phyloP scores from a whole-genome alignment of 2,113 vertebrate species.

The Channa maculata region DNA sequence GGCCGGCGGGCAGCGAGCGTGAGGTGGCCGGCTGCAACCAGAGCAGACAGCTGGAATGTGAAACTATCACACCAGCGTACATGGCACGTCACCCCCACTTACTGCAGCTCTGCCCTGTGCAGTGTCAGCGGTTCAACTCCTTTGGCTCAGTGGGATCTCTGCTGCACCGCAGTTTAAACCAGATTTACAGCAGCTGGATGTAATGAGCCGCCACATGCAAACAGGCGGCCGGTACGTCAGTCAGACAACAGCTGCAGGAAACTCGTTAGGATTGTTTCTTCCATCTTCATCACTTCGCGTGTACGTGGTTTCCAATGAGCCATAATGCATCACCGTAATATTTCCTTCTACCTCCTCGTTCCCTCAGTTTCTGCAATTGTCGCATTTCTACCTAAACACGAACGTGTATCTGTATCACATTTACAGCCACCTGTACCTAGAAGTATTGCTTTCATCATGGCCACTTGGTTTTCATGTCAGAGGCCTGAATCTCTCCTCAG shows the following conservation, averaged over 20 bases:
- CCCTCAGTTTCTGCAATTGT: too few relatives aligned
- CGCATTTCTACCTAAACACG: too few relatives aligned
- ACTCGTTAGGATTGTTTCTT: background rate
- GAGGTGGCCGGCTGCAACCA: constrained; percentile 48
- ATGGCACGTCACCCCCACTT: constrained; percentile 35
- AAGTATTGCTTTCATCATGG: too few relatives aligned
- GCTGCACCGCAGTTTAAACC: constrained; percentile 2
- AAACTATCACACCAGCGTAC: constrained; percentile 46
- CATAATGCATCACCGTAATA: too few relatives aligned
- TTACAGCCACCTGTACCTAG: too few relatives aligned
- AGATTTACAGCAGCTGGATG: background rate
- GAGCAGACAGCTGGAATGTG: constrained; percentile 66
- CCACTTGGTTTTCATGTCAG: too few relatives aligned
- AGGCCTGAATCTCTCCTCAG: too few relatives aligned
- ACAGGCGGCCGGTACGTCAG: background rate
- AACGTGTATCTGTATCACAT: too few relatives aligned
- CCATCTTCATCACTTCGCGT: background rate
- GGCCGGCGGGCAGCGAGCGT: constrained; percentile 47
- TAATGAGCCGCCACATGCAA: background rate
- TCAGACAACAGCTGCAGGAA: background rate
- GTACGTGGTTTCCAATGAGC: too few relatives aligned
- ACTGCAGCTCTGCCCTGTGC: background rate
- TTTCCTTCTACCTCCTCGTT: too few relatives aligned
- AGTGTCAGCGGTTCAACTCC: background rate
- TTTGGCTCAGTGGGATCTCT: background rate